These are phyloP conservation scores for Vulpes lagopus DNA, from an alignment of 2,113 vertebrate species.

Conservation along the genomic window DNA sequence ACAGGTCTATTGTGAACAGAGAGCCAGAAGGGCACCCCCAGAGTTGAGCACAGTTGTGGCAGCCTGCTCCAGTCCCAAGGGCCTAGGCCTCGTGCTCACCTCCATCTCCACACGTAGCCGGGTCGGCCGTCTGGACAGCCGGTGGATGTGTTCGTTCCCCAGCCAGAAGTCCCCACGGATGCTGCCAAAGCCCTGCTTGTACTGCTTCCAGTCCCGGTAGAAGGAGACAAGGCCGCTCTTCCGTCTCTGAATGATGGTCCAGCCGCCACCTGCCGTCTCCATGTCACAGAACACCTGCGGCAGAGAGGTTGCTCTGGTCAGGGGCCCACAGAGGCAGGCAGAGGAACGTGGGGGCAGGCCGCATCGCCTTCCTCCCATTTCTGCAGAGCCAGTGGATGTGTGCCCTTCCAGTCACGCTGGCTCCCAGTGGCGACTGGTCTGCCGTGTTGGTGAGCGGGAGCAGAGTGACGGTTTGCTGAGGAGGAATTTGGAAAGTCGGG, in stretches of 20 bases:
- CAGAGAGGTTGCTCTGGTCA: background rate
- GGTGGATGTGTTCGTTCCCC: slow-evolving; percentile 96
- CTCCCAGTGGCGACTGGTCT: accelerated
- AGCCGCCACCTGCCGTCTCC: slow-evolving; percentile 95
- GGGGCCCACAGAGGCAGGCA: background rate
- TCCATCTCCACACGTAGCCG: slow-evolving; percentile 95
- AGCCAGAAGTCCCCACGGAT: slow-evolving; percentile 98
- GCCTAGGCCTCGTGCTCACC: slow-evolving; percentile 82
- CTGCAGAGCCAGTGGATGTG: accelerated
- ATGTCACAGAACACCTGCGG: slow-evolving; percentile 97
- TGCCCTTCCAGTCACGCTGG: background rate
- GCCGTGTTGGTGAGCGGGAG: background rate
- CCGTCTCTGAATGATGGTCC: slow-evolving; percentile 97
- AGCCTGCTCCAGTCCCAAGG: background rate
- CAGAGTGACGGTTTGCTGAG: background rate
- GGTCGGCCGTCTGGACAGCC: slow-evolving; percentile 94
- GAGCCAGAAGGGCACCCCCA: background rate
- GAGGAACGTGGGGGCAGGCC: background rate
- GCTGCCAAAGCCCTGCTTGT: slow-evolving; percentile 95
- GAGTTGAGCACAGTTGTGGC: accelerated
- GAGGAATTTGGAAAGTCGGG: background rate
- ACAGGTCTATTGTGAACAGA: accelerated
- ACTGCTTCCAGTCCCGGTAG: slow-evolving; percentile 96
- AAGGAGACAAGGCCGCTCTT: slow-evolving; percentile 96
- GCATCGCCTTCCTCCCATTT: background rate